Base-by-base conservation (phyloP, 1,140 invertebrate genomes). In the Drosophila murphyi region DNA sequence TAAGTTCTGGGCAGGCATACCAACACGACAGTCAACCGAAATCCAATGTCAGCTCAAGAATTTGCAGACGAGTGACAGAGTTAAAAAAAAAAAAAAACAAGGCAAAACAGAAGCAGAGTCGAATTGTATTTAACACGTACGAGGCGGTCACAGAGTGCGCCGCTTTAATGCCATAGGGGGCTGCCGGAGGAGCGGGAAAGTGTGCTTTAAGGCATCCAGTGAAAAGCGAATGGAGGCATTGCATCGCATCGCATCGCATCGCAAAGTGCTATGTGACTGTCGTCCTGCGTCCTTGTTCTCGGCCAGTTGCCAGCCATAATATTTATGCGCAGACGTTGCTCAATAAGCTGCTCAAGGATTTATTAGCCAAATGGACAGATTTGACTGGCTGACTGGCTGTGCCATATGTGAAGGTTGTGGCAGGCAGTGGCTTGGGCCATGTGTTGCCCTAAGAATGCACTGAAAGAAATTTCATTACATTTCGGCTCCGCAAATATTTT, bases 321-420 rank as follows among this genome's bases (percentile, higher is more conserved):
- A 88, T 91, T 91, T 91, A 91, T 91, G 77, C 78, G 82, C 82
- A 89, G 89, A 91, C 89, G 80, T 82, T 82, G 73, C 78, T 89
- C 83, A 90, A 91, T 91, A 91, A 91, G 90, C 90, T 91, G 82
- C 87, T 91, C 82, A 90, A 90, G 86, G 90, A 91, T 91, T 91
- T 91, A 91, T 91, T 91, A 90, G 90, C 78, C 78, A 86, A 91
- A 91, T 91, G 86, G 80, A 82, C 70, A 88, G 86, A 86, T 91
- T 91, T 91, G 90, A 90, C 90, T 83, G 86, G 75, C 78, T 79
- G 73, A 57, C 60, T 78, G 47, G 34, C 50, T 69, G 45, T 57
- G 76, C 75, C 82, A 86, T 87, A 86, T 86, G 82, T 87, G 76
- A 70, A 73, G 65, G 67, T 43, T 72, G 68, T 39, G 37, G 54